Evolutionary conservation across 1,140 invertebrate genomes (phyloP).

Genomic region (silkworm (Bombyx mori)): DNA sequence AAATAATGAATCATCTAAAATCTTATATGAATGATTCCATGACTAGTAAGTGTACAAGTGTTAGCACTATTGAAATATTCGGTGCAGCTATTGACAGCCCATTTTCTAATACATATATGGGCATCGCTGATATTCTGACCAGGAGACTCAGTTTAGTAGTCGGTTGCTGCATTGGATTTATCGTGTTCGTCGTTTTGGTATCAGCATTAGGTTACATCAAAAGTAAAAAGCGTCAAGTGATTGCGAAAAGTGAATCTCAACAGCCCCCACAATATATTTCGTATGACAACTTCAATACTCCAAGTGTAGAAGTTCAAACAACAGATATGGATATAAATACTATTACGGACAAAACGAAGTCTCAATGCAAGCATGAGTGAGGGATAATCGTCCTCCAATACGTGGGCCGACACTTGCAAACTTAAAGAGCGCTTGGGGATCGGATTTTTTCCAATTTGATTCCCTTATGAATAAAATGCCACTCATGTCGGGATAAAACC

Average conservation of each 20-base stretch:
- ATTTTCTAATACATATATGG: constrained; percentile 76
- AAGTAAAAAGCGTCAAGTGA: constrained; percentile 84
- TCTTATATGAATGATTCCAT: constrained; percentile 80
- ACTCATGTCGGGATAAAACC: constrained; percentile 23
- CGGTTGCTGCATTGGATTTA: constrained; percentile 87
- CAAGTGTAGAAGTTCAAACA: constrained; percentile 61
- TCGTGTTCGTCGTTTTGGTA: constrained; percentile 86
- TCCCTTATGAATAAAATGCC: constrained; percentile 28
- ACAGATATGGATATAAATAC: constrained; percentile 62
- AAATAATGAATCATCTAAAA: constrained; percentile 69
- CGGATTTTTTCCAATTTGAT: constrained; percentile 26
- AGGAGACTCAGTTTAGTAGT: constrained; percentile 86
- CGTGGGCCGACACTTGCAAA: constrained; percentile 2
- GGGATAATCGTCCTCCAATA: constrained; percentile 2
- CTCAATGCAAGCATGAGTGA: constrained; percentile 23
- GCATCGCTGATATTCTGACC: constrained; percentile 79
- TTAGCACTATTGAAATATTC: constrained; percentile 81
- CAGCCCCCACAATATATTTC: constrained; percentile 73
- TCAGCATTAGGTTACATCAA: constrained; percentile 88
- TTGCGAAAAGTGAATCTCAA: constrained; percentile 78
- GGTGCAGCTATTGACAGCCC: constrained; percentile 76
- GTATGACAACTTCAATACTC: constrained; percentile 56
- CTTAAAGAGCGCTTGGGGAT: constrained; percentile 16
- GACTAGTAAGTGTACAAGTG: constrained; percentile 82
- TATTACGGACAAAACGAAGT: constrained; percentile 50